Percentiles rank a stretch among this genome's conserved stretches.
Conservation (phyloP, 2,888 invertebrate species). For the Tetramorium bicarinatum region DNA sequence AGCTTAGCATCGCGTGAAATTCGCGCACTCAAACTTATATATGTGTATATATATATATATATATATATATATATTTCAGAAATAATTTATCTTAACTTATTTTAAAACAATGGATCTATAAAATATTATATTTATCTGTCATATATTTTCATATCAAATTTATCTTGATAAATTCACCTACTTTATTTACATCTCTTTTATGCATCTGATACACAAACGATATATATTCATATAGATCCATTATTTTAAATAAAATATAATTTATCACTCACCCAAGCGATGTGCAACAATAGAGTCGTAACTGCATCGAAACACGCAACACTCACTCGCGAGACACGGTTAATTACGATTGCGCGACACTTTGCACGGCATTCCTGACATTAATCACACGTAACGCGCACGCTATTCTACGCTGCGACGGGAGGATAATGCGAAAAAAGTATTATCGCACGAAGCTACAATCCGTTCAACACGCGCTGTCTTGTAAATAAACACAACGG, state of each 20-base stretch:
- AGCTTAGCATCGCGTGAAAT: not conserved
- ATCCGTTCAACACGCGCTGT: conserved; percentile 12
- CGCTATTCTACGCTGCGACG: not conserved
- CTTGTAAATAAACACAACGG: conserved; percentile 6
- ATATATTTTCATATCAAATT: not conserved
- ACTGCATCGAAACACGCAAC: not conserved
- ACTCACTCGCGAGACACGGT: conserved; percentile 11
- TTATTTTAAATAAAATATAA: not conserved
- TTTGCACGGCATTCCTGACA: conserved; percentile 1
- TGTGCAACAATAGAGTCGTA: not conserved
- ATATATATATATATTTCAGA: not conserved
- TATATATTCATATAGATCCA: not conserved
- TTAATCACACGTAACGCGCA: conserved; percentile 16
- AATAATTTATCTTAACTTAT: not conserved
- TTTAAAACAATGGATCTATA: not conserved
- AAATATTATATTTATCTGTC: not conserved
- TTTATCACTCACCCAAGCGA: not conserved
- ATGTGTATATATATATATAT: too few relatives aligned
- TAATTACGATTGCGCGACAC: conserved; percentile 10
- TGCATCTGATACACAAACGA: not conserved
- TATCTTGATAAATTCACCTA: not conserved
- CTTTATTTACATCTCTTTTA: not conserved
- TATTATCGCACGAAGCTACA: not conserved
- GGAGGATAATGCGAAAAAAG: conserved; percentile 16
- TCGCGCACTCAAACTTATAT: not conserved